These are phyloP conservation scores for Perccottus glenii DNA, from an alignment of 2,113 vertebrate genomes.

Conservation along the genomic window DNA sequence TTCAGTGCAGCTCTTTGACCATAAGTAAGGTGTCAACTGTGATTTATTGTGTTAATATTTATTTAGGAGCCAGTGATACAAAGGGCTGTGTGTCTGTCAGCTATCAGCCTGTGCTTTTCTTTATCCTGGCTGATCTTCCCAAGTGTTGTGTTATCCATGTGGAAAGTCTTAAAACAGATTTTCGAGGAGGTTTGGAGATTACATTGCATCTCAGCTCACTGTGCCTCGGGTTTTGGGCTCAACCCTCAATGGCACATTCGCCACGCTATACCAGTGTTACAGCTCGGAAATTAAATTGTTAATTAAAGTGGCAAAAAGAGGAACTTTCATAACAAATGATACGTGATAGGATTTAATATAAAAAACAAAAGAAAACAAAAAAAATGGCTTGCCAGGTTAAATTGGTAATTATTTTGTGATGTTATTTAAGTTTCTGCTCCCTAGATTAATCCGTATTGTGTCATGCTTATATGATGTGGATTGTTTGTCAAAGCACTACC, in stretches of 20 bases:
- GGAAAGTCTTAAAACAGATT: conserved; percentile 55
- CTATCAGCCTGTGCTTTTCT: conserved; percentile 58
- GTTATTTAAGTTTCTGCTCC: no score
- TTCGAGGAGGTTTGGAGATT: conserved; percentile 19
- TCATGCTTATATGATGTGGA: no score
- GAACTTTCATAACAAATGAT: no score
- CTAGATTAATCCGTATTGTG: no score
- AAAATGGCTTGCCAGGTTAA: no score
- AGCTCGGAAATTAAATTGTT: no score
- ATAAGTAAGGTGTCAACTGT: conserved; percentile 67
- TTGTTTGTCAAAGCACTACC: no score
- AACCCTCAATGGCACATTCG: neutral
- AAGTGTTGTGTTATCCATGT: conserved; percentile 29
- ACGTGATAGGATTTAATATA: no score
- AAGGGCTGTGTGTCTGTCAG: conserved; percentile 51
- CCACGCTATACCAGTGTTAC: no score
- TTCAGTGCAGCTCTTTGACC: conserved; percentile 63
- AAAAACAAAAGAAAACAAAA: no score
- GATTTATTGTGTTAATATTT: conserved; percentile 84
- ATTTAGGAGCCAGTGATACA: conserved; percentile 61
- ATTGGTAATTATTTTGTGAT: no score
- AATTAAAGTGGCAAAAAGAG: no score
- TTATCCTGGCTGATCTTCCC: conserved; percentile 53
- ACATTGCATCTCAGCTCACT: conserved; percentile 24
- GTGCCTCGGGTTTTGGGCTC: conserved; percentile 19